Evolutionary conservation across 35 echinoderm and acorn worm species (phyloP), one percentile per base, ranked within the genome.

Genomic region (Acanthaster planci): DNA sequence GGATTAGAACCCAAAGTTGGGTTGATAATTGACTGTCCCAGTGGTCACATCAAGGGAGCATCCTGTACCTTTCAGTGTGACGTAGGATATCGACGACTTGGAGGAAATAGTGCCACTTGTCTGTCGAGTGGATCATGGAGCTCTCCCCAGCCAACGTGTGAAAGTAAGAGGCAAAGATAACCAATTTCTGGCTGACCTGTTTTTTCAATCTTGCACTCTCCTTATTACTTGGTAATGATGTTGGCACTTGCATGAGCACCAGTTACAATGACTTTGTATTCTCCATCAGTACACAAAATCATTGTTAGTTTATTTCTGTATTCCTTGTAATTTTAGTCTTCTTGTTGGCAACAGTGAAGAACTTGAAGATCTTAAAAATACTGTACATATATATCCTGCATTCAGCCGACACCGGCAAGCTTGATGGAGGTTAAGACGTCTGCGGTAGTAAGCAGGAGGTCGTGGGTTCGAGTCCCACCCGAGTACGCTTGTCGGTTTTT

Each of bases 31-130:
- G 29, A 9, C 26, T 86, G 84, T 26, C 18, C 60, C 21, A 59
- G 76, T 86, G 59, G 59, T 30, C 64, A 86, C 67, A 32, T 86
- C 7, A 40, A 67, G 60, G 86, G 86, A 19, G 53, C 86, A 34
- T 40, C 77, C n/a, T 87, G 86, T 40, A 31, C 39, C 3, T 87
- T 87, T 40, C 14, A n/a, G 37, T 87, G 86, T 87, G 54, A 23
- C 40, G 15, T 47, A 31, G 86, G 86, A 27, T 87, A 87, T 52
- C 0, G 76, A 18, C 31, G 56, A 23, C 12, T 38, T 22, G 85
- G 85, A 7, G 21, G 22, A 27, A 40, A 44, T 0, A 84, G 23
- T 8, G 9, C 51, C 39, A 23, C 54, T 1, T 87, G 86, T 44
- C 76, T 80, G 54, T 56, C 47, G 38, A 37, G 35, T 59, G 52